phyloP scores from a whole-genome alignment of 2,888 invertebrate genomes.

The Bimastos eiseni region DNA sequence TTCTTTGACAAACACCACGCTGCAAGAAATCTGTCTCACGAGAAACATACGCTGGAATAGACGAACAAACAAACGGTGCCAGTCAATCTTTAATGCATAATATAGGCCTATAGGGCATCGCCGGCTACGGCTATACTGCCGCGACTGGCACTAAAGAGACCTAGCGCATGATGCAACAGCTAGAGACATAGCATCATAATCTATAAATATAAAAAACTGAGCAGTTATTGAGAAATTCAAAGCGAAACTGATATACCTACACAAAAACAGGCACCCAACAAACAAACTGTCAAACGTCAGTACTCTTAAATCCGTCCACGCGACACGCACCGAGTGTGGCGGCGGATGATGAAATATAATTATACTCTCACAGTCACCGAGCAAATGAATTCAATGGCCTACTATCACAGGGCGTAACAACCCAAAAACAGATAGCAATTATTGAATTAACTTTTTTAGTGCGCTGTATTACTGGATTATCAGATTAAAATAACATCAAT shows the following conservation, averaged over 20 bases:
- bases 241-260: not conserved
- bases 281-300: not conserved
- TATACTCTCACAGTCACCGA: not conserved
- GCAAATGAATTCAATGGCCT: not conserved
- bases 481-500: not conserved
- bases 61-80: not conserved
- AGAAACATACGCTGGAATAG: not conserved
- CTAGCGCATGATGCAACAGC: not conserved
- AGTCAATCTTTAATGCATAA: not conserved
- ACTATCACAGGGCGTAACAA: not conserved
- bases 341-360: not conserved
- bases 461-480: not conserved
- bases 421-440: not conserved
- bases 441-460: not conserved
- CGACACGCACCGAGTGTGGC: not conserved
- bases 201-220: not conserved
- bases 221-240: not conserved
- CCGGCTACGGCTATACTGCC: not conserved
- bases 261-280: not conserved
- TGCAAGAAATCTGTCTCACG: conserved; percentile 14
- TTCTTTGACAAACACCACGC: not conserved
- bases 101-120: not conserved
- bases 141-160: not conserved
- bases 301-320: not conserved
- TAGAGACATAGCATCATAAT: conserved; percentile 3